phyloP scores from a whole-genome alignment of 2,113 vertebrate genomes.

The Cyanoderma ruficeps region DNA sequence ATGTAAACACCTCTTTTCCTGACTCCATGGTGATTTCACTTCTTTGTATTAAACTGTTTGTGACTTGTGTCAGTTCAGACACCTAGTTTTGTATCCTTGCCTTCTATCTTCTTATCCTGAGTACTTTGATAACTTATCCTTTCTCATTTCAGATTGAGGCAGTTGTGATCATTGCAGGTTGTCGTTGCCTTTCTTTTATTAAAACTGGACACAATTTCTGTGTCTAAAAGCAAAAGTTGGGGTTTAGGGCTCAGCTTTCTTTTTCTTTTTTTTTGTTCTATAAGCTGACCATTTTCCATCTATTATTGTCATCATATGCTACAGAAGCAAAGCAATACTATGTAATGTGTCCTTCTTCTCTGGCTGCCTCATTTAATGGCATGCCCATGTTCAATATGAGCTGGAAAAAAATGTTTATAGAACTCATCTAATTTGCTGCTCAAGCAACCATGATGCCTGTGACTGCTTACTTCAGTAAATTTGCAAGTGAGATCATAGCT shows the following conservation, averaged over 20 bases:
- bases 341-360: neutral
- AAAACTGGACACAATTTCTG: neutral
- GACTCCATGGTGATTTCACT: neutral
- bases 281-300: neutral
- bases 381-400: neutral
- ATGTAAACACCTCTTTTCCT: neutral
- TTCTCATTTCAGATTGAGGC: neutral
- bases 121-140: neutral
- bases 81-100: neutral
- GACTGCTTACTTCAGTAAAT: neutral
- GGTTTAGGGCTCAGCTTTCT: neutral
- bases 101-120: neutral
- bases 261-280: neutral
- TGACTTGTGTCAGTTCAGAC: neutral
- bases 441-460: neutral
- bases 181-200: neutral
- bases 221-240: neutral
- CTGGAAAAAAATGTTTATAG: neutral
- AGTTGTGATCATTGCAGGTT: neutral
- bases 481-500: neutral
- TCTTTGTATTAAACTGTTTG: neutral
- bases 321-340: neutral
- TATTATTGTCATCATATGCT: neutral
- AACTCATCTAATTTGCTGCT: neutral
- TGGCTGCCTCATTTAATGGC: neutral